Evolutionary conservation across 2,888 invertebrate species (phyloP).

Genomic region (Trilocha varians): DNA sequence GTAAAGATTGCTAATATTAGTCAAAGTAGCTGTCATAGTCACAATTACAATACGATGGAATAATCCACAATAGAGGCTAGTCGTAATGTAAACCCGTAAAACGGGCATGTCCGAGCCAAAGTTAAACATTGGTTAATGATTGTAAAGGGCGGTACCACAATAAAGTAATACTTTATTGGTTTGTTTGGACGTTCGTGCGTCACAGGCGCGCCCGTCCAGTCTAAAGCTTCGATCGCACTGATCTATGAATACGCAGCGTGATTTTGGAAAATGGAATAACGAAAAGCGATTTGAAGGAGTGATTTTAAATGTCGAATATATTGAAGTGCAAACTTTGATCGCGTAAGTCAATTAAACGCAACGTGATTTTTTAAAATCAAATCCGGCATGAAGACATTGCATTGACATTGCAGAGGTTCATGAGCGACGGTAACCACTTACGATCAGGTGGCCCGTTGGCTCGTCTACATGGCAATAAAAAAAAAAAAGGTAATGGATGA

Average conservation of each 20-base stretch:
- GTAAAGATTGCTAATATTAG: too few species aligned
- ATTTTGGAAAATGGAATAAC: slow-evolving; percentile 9
- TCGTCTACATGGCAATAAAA: too few species aligned
- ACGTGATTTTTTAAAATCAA: slow-evolving; percentile 11
- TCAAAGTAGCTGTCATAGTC: too few species aligned
- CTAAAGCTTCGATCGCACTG: neutral
- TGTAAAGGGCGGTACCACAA: slow-evolving; percentile 54
- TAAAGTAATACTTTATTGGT: slow-evolving; percentile 65
- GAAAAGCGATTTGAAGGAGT: too few species aligned
- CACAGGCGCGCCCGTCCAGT: slow-evolving; percentile 45
- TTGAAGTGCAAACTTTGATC: too few species aligned
- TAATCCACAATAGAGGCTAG: slow-evolving; percentile 2
- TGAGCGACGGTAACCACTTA: too few species aligned
- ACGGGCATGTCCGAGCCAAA: slow-evolving; percentile 27
- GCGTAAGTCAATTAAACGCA: too few species aligned
- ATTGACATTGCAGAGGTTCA: too few species aligned
- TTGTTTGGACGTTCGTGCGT: slow-evolving; percentile 58
- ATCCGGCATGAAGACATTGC: too few species aligned
- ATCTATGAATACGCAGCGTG: neutral
- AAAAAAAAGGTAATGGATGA: too few species aligned
- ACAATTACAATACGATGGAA: neutral
- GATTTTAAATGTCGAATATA: too few species aligned
- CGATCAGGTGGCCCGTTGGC: too few species aligned
- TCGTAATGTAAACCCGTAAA: slow-evolving; percentile 43
- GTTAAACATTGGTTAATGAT: slow-evolving; percentile 40